Evolutionary conservation across 2,797 vertebrate species (phyloP), one percentile per base, ranked within the genome.

Genomic region (Arnoldichthys spilopterus): DNA sequence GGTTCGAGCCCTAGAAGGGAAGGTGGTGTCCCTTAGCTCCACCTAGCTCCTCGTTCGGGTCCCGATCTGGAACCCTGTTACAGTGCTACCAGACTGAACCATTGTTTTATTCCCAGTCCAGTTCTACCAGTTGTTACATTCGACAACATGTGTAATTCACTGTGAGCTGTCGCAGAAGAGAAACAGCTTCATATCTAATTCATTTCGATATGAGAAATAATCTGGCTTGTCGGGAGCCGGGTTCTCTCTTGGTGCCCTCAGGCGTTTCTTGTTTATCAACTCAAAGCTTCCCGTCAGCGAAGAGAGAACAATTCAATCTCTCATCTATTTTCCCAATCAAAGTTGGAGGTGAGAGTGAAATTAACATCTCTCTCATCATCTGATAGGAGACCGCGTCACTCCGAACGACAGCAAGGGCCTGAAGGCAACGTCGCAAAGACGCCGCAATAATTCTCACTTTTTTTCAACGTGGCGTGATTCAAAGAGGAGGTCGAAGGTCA

Each of bases 261-360:
- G 63, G 49, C 30, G 26, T 34, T 37, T 28, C 30, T 62, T 73
- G 62, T 49, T 16, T 56, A 73, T 51, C 12, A 69, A 40, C 49
- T 53, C 49, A 51, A 73, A 73, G 45, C 34, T 30, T n/a, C 26
- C 63, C 51, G 22, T 56, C 58, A 26, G 58, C 37, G 76, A 24
- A 43, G 47, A 7, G 32, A 71, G 13, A 77, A 61, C 13, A 72
- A 67, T 53, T 76, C 51, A 76, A 53, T 72, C 53, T 76, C 32
- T 51, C 66, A 54, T 63, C 1, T 30, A 74, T 49, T 66, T 61
- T 77, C 11, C 28, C 49, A 53, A 72, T 78, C 63, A 74, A 40
- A 74, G 20, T 34, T 66, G 37, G 24, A 76, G 77, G 61, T 79
- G 18, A 53, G 49, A 47, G 34, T 76, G 53, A 76, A 83, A 76